Evolutionary conservation across 2,797 vertebrate genomes (phyloP).

Genomic region (Phalanger gymnotis): DNA sequence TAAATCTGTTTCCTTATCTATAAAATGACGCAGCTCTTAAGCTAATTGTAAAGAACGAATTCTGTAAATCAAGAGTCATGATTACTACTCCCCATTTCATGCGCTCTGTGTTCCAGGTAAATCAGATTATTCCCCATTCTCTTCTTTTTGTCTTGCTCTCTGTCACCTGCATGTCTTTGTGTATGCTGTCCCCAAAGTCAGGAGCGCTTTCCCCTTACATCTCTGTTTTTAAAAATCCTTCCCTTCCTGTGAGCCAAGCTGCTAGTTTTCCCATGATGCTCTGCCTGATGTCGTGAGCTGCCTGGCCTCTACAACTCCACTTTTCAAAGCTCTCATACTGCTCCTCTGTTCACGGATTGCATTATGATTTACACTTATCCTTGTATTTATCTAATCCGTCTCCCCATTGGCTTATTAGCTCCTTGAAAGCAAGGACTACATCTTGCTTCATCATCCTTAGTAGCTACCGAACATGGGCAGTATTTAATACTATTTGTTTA

Average conservation of each 20-base stretch:
- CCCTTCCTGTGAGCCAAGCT: not conserved
- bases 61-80: not conserved
- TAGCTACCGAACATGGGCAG: not conserved
- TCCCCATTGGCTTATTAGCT: not conserved
- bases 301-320: not conserved
- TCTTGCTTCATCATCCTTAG: not conserved
- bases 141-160: not conserved
- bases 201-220: not conserved
- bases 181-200: not conserved
- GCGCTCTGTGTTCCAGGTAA: not conserved
- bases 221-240: not conserved
- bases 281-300: not conserved
- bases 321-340: not conserved
- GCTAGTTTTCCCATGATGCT: not conserved
- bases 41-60: not conserved
- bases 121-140: not conserved
- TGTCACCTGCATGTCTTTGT: not conserved
- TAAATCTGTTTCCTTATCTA: not conserved
- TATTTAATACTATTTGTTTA: not conserved
- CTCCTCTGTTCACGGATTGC: not conserved
- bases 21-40: not conserved
- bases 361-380: not conserved
- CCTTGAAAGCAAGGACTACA: not conserved
- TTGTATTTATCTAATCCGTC: not conserved
- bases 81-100: no score